Percentiles rank a stretch among this genome's conserved stretches.
Evolutionary conservation across 2,113 vertebrate genomes (phyloP).

Genomic region (Poeciliopsis turrubarensis): DNA sequence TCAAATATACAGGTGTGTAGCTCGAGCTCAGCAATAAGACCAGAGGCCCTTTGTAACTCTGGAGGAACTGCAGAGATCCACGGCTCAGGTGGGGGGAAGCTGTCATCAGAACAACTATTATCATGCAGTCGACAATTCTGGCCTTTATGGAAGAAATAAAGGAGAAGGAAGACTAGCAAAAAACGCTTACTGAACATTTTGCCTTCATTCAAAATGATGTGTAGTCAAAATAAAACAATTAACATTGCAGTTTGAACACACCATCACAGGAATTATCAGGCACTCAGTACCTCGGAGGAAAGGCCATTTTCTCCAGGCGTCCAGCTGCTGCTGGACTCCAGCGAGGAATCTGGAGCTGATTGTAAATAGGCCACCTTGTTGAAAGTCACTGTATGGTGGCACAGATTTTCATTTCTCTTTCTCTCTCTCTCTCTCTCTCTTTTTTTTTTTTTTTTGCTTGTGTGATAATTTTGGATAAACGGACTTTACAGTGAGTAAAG

Average conservation of each 20-base stretch:
- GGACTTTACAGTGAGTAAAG: neutral
- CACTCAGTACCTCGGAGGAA: neutral
- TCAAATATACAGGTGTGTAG: no score
- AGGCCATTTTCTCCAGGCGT: slow-evolving; percentile 16
- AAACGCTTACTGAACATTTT: no score
- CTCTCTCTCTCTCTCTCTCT: no score
- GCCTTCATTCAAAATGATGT: no score
- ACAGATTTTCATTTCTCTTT: neutral
- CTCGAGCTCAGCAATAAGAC: no score
- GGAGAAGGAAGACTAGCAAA: no score
- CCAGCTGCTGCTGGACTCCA: slow-evolving; percentile 20
- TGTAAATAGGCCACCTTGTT: slow-evolving; percentile 12
- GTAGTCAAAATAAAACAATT: neutral
- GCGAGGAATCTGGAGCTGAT: slow-evolving; percentile 19
- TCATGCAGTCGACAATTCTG: no score
- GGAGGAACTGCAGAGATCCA: no score
- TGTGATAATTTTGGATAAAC: slow-evolving; percentile 1
- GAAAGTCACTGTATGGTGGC: slow-evolving; percentile 1
- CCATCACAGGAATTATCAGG: neutral
- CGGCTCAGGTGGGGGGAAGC: no score
- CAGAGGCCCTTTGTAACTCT: no score
- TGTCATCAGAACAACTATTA: no score
- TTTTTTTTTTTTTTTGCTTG: neutral
- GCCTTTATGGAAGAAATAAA: no score
- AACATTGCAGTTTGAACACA: neutral